phyloP scores from a whole-genome alignment of 2,797 vertebrate genomes.

The Anguilla pacifica region DNA sequence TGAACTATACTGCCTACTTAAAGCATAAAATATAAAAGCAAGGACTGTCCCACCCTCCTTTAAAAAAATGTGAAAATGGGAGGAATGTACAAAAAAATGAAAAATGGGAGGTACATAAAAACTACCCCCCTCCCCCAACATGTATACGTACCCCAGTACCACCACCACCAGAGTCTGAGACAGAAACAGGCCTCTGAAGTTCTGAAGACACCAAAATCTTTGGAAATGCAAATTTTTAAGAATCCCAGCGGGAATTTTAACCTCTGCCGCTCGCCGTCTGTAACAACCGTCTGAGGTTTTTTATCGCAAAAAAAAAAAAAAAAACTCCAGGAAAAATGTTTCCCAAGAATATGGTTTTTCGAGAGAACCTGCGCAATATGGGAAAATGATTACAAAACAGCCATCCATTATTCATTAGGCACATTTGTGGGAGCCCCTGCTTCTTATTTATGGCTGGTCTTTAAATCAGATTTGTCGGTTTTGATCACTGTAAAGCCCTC shows the following conservation, averaged over 20 bases:
- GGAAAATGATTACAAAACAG: constrained; percentile 78
- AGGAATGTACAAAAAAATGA: neutral
- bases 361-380: constrained; percentile 65
- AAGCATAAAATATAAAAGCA: too few species aligned
- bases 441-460: constrained; percentile 75
- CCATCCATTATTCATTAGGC: constrained; percentile 78
- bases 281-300: constrained; percentile 33
- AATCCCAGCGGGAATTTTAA: constrained; percentile 40
- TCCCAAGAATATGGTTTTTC: constrained; percentile 18
- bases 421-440: constrained; percentile 69
- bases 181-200: constrained; percentile 30
- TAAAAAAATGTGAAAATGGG: neutral
- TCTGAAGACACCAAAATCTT: constrained; percentile 40
- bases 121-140: neutral
- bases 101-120: neutral
- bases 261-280: constrained; percentile 33
- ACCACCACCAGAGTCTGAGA: neutral
- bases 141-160: constrained; percentile 30
- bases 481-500: constrained; percentile 75
- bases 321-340: neutral
- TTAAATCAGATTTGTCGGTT: constrained; percentile 81
- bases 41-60: too few species aligned
- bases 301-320: neutral
- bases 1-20: too few species aligned
- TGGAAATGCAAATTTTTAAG: constrained; percentile 46